These are phyloP conservation scores for Ptychochromis oligacanthus DNA, from an alignment of 2,113 vertebrate species.

Conservation along the genomic window DNA sequence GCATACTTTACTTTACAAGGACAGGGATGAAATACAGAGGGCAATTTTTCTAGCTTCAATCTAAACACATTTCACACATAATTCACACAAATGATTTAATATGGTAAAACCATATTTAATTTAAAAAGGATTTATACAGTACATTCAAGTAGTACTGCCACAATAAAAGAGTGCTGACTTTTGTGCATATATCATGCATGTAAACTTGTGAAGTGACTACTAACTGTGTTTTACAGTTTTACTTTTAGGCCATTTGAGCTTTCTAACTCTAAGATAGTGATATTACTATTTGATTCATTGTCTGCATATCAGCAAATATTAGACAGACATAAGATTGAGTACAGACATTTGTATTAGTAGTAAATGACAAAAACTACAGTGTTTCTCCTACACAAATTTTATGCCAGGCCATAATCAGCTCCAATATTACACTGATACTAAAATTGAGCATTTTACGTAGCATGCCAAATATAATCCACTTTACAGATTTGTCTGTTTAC, in stretches of 20 bases:
- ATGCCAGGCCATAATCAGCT: too few relatives aligned
- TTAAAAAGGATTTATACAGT: background rate
- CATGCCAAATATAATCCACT: background rate
- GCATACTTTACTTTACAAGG: constrained; percentile 65
- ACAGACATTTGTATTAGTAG: background rate
- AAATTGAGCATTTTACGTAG: background rate
- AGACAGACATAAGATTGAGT: background rate
- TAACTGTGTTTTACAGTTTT: background rate
- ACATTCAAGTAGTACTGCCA: background rate
- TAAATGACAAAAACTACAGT: background rate
- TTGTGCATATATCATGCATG: background rate
- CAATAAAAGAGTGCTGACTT: background rate
- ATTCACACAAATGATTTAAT: constrained; percentile 8
- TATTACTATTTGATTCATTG: background rate
- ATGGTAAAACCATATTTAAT: background rate
- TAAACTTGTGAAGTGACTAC: background rate
- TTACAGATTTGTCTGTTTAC: background rate
- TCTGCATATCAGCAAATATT: background rate
- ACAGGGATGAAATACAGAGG: constrained; percentile 29
- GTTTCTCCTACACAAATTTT: background rate
- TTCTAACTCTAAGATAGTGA: background rate
- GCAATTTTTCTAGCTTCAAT: constrained; percentile 22
- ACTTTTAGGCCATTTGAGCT: background rate
- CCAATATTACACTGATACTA: too few relatives aligned
- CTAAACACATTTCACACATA: constrained; percentile 31